Percentiles rank a stretch among this genome's conserved stretches.
Conservation (phyloP, 2,888 invertebrate species). For the Tenodera sinensis region DNA sequence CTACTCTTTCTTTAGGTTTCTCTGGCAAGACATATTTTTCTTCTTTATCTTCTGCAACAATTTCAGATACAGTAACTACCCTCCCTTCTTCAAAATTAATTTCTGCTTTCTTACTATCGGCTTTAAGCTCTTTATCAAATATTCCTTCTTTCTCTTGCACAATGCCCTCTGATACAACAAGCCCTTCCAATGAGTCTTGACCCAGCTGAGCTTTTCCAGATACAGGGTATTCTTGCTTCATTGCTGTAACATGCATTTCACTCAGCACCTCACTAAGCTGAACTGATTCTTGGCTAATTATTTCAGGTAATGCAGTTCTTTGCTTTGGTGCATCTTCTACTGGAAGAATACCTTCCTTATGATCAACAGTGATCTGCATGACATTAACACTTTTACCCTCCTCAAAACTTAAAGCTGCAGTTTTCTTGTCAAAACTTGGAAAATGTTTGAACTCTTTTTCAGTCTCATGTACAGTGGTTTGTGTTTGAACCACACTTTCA, state of each 20-base stretch:
- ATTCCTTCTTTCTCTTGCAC: conserved; percentile 40
- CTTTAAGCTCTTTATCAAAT: conserved; percentile 37
- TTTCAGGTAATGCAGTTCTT: conserved; percentile 35
- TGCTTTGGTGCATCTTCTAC: conserved; percentile 33
- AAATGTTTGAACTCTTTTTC: conserved; percentile 44
- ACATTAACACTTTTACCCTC: conserved; percentile 46
- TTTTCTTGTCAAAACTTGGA: conserved; percentile 40
- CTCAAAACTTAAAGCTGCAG: conserved; percentile 44
- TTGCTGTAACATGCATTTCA: conserved; percentile 28
- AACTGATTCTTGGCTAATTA: conserved; percentile 36
- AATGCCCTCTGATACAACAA: conserved; percentile 29
- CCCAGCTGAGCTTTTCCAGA: conserved; percentile 27
- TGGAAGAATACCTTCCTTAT: conserved; percentile 47
- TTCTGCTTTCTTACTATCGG: conserved; percentile 33
- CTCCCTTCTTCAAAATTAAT: conserved; percentile 37
- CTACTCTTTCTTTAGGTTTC: conserved; percentile 35
- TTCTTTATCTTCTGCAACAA: conserved; percentile 34
- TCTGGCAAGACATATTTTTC: conserved; percentile 32
- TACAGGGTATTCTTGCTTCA: conserved; percentile 21
- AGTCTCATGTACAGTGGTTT: conserved; percentile 48
- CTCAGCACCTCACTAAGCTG: conserved; percentile 36
- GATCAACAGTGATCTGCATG: conserved; percentile 44
- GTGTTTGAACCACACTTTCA: conserved; percentile 45
- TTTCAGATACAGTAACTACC: conserved; percentile 35
- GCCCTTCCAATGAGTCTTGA: conserved; percentile 28